phyloP scores from a whole-genome alignment of 1,140 invertebrate species.

The Araneus ventricosus region DNA sequence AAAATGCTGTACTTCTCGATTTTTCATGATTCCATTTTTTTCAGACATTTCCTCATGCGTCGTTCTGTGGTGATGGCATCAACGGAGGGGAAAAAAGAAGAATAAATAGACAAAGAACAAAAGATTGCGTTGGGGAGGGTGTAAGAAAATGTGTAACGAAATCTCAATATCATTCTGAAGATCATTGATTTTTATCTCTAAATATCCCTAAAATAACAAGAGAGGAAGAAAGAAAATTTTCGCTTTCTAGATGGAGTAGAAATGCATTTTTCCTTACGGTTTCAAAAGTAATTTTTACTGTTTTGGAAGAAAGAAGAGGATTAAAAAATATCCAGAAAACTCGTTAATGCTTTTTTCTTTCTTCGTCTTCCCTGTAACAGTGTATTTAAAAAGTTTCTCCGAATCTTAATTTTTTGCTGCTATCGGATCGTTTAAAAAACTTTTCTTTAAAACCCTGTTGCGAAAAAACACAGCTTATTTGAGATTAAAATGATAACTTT shows the following conservation, averaged over 20 bases:
- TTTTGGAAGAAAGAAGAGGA: neutral
- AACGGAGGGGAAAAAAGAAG: neutral
- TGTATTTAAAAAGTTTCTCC: neutral
- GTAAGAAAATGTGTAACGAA: neutral
- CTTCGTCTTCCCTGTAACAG: neutral
- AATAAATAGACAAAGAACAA: no score
- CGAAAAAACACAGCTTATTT: no score
- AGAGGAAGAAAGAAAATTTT: neutral
- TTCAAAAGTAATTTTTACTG: constrained; percentile 34
- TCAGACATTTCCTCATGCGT: neutral
- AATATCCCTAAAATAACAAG: constrained; percentile 38
- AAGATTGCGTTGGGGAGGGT: no score
- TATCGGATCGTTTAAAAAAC: no score
- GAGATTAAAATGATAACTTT: no score
- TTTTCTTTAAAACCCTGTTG: no score
- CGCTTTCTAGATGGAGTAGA: neutral
- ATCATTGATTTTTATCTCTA: neutral
- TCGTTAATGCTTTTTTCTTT: neutral
- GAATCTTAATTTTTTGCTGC: no score
- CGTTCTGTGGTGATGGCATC: neutral
- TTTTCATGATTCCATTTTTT: no score
- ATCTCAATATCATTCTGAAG: neutral
- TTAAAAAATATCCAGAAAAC: neutral
- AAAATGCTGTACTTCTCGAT: no score
- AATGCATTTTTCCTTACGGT: neutral